Percentiles rank a stretch among this genome's conserved stretches.
These are phyloP conservation scores for Phalacrocorax brasilianus DNA, from an alignment of 2,113 vertebrate genomes.

Conservation along the genomic window DNA sequence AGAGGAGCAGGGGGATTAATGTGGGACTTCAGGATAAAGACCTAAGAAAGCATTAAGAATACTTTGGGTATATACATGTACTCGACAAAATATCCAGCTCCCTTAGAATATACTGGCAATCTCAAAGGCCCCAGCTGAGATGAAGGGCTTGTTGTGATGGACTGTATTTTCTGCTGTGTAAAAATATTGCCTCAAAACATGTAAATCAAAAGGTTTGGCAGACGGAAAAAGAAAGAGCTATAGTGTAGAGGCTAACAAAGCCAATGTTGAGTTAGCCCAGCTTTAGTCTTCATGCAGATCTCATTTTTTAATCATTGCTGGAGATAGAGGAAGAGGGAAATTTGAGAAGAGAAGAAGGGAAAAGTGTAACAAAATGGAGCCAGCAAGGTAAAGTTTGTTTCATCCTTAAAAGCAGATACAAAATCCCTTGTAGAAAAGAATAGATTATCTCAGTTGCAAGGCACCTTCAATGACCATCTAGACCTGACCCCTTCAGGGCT, in stretches of 20 bases:
- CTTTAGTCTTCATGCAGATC: not conserved
- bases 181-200: not conserved
- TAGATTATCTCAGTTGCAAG: not conserved
- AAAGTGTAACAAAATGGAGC: not conserved
- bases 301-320: not conserved
- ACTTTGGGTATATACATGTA: not conserved
- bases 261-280: not conserved
- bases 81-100: not conserved
- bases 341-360: not conserved
- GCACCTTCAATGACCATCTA: not conserved
- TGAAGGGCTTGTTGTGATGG: not conserved
- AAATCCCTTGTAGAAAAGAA: not conserved
- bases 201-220: not conserved
- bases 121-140: not conserved
- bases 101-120: not conserved
- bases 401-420: not conserved
- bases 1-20: not conserved
- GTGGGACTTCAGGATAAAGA: not conserved
- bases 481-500: not conserved
- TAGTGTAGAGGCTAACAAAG: not conserved
- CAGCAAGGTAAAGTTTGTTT: not conserved
- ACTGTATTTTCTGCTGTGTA: not conserved
- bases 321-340: not conserved
- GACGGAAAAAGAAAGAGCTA: not conserved
- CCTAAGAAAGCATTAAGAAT: not conserved